Evolutionary conservation across 2,888 invertebrate genomes (phyloP).

Genomic region (Pyrrhosoma nymphula): DNA sequence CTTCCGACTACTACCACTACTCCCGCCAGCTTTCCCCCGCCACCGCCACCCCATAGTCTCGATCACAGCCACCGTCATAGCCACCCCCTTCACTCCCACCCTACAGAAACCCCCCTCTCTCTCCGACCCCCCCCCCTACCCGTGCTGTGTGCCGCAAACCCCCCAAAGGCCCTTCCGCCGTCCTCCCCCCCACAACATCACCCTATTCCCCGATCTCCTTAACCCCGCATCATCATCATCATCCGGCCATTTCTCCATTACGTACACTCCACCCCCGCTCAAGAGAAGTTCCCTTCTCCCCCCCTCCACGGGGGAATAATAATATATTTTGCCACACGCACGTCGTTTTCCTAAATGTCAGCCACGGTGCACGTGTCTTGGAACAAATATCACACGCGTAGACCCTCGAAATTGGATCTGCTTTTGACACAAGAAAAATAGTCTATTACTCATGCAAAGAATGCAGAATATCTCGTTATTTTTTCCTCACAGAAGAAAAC

Average conservation of each 20-base stretch:
- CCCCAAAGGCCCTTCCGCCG: background rate
- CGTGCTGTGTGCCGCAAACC: background rate
- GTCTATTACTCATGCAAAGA: too few species aligned
- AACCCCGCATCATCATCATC: background rate
- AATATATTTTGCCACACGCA: background rate
- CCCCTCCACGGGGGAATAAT: background rate
- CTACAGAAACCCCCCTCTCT: background rate
- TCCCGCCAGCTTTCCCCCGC: background rate
- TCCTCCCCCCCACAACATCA: background rate
- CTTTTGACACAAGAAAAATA: too few species aligned
- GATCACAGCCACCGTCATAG: background rate
- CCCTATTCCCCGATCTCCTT: background rate
- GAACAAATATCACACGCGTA: too few species aligned
- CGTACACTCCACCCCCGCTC: background rate
- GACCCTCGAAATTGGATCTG: too few species aligned
- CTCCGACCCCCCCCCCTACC: background rate
- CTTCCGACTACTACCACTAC: background rate
- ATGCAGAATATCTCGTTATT: too few species aligned
- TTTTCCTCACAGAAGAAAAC: too few species aligned
- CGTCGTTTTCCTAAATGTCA: background rate
- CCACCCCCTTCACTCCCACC: background rate
- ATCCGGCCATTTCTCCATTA: slow-evolving; percentile 18
- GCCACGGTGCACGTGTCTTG: too few species aligned
- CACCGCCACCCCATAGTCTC: background rate
- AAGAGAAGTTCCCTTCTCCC: background rate